phyloP scores from a whole-genome alignment of 2,113 vertebrate species.

The Stegostoma tigrinum region DNA sequence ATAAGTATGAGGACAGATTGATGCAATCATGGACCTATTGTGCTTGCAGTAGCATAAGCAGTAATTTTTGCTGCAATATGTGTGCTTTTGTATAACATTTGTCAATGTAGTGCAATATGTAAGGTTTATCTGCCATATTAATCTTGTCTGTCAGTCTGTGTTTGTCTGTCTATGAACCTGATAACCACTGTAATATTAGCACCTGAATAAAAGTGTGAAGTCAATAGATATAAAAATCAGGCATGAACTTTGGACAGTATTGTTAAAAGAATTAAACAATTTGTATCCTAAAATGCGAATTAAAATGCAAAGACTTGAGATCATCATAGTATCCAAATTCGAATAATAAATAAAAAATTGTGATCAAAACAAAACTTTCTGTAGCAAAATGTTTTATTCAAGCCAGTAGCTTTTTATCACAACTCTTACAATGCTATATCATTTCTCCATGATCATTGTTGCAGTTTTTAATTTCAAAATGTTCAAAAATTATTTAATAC shows the following conservation, averaged over 20 bases:
- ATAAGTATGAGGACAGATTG: conserved; percentile 16
- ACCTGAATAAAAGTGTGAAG: conserved; percentile 4
- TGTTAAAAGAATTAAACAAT: conserved; percentile 21
- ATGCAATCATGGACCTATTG: not conserved
- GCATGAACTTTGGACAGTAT: conserved; percentile 28
- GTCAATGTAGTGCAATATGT: not conserved
- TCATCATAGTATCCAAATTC: conserved; percentile 13
- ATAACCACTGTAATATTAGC: conserved; percentile 15
- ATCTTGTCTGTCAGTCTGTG: conserved; percentile 5
- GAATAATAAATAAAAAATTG: conserved; percentile 32
- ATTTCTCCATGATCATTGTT: not conserved
- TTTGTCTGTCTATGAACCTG: conserved; percentile 13
- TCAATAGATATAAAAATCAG: conserved; percentile 7
- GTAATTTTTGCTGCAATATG: not conserved
- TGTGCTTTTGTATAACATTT: conserved; percentile 24
- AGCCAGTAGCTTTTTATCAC: not conserved
- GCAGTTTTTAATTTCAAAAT: not conserved
- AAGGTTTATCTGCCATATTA: not conserved
- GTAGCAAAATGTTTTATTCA: conserved; percentile 30
- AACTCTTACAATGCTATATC: not conserved
- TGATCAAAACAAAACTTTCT: conserved; percentile 10
- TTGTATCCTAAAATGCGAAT: conserved; percentile 29
- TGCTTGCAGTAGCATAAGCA: not conserved
- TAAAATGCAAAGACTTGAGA: conserved; percentile 23
- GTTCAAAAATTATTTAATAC: not conserved